A percentile compares a stretch with the other conserved stretches of the same genome.
These are phyloP conservation scores for Busseola fusca DNA, from an alignment of 2,888 invertebrate genomes.

Conservation along the genomic window DNA sequence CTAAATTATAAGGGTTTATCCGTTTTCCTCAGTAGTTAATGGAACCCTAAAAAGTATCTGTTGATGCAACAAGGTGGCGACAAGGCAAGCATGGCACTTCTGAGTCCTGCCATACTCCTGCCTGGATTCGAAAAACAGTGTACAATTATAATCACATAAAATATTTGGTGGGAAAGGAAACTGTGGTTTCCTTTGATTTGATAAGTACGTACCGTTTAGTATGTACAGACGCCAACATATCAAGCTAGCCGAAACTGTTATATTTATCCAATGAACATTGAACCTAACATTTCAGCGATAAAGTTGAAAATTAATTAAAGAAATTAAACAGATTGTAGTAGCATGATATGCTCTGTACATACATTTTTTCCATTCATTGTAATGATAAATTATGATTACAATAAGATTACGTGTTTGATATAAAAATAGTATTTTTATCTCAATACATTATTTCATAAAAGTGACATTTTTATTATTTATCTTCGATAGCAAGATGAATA, in stretches of 20 bases:
- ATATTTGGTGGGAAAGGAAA: slow-evolving; percentile 48
- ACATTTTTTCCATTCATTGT: not conserved
- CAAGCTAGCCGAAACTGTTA: too few species aligned
- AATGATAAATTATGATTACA: not conserved
- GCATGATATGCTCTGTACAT: too few species aligned
- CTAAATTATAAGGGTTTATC: not conserved
- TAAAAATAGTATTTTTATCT: slow-evolving; percentile 1
- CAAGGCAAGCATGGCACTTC: not conserved
- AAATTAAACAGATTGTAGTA: too few species aligned
- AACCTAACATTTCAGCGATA: too few species aligned
- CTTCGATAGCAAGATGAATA: not conserved
- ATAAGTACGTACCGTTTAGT: too few species aligned
- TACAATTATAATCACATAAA: slow-evolving; percentile 1
- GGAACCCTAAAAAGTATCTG: not conserved
- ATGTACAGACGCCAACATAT: too few species aligned
- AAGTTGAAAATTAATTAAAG: too few species aligned
- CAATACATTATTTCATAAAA: not conserved
- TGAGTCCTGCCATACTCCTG: too few species aligned
- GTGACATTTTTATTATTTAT: not conserved
- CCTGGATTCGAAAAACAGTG: too few species aligned
- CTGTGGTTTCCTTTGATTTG: slow-evolving; percentile 35
- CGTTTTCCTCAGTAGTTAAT: not conserved
- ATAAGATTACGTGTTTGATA: not conserved
- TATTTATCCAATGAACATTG: too few species aligned
- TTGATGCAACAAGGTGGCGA: too few species aligned